Conservation (phyloP, 1,140 invertebrate species). For the Drosophila trapezifrons region DNA sequence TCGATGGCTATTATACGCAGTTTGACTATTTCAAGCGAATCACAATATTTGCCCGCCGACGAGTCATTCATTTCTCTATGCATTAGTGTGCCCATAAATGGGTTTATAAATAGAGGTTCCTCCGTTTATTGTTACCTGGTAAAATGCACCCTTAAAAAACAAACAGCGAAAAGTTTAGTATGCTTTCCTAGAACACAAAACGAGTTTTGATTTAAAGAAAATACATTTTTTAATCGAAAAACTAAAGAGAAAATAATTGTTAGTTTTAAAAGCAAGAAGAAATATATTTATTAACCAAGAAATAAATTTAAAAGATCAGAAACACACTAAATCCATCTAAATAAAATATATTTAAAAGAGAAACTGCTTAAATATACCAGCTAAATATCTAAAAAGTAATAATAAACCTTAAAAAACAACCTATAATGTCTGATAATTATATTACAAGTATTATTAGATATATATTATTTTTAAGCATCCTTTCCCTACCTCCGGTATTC, state of each 20-base stretch:
- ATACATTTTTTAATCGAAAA: not conserved
- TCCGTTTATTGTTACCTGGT: constrained; percentile 42
- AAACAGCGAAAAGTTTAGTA: not conserved
- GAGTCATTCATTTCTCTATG: constrained; percentile 60
- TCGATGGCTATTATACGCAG: constrained; percentile 51
- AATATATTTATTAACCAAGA: not conserved
- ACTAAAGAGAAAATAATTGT: not conserved
- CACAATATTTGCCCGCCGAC: constrained; percentile 53
- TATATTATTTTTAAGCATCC: not conserved
- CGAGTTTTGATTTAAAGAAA: not conserved
- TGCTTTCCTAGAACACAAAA: not conserved
- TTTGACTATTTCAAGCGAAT: constrained; percentile 66
- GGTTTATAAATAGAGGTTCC: constrained; percentile 46
- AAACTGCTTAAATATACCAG: too few species aligned
- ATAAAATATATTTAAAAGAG: too few species aligned
- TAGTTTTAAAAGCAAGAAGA: not conserved
- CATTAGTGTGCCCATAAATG: constrained; percentile 67
- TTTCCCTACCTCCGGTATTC: too few species aligned
- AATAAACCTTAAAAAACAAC: not conserved
- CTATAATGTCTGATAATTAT: not conserved
- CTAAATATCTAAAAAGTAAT: too few species aligned
- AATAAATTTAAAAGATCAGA: too few species aligned
- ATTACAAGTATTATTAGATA: too few species aligned
- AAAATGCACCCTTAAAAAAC: constrained; percentile 8
- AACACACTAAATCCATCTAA: too few species aligned